Conservation (phyloP, 2,113 vertebrate genomes). For the Tragelaphus imberbis region DNA sequence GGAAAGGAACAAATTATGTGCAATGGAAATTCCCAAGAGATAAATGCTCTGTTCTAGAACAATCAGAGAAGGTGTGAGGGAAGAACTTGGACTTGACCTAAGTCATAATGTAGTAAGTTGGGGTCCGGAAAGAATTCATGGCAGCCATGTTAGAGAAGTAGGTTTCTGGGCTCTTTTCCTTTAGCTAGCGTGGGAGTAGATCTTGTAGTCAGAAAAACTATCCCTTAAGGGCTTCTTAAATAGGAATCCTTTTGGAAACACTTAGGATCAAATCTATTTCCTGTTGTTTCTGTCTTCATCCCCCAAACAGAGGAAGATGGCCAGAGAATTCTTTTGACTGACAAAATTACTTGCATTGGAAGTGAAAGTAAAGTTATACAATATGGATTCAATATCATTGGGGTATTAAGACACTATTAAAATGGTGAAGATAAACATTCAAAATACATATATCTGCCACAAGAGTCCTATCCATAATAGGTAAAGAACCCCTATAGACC, state of each 20-base stretch:
- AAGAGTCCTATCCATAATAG: background rate
- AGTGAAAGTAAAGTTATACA: background rate
- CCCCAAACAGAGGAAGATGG: background rate
- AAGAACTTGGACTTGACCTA: background rate
- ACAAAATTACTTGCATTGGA: background rate
- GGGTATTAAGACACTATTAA: background rate
- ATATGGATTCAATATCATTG: background rate
- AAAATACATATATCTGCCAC: background rate
- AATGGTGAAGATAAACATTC: background rate
- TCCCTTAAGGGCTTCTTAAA: background rate
- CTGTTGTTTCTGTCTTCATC: background rate
- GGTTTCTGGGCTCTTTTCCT: background rate
- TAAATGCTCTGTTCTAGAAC: background rate
- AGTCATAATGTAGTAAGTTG: background rate
- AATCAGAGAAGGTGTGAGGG: background rate
- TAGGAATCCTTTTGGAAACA: slow-evolving; percentile 7
- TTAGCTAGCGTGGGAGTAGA: background rate
- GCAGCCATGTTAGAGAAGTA: background rate
- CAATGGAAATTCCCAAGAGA: background rate
- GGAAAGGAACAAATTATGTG: background rate
- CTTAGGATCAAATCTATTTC: background rate
- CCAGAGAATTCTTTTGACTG: background rate
- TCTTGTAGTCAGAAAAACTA: background rate
- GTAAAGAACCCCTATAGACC: background rate
- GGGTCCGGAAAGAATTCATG: background rate